Evolutionary conservation across 2,888 invertebrate species (phyloP).

Genomic region (Hofmannophila pseudospretella): DNA sequence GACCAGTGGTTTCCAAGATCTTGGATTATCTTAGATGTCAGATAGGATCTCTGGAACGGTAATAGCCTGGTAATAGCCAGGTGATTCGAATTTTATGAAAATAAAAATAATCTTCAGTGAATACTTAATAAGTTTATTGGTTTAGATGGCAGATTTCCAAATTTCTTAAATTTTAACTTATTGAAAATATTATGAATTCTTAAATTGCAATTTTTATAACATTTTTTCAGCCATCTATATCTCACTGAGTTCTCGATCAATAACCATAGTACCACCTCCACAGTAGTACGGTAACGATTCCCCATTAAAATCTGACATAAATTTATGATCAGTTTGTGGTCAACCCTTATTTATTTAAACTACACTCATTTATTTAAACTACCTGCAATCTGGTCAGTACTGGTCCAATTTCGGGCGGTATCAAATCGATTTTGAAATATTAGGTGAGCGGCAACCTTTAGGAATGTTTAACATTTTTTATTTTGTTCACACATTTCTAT

Average conservation of each 20-base stretch:
- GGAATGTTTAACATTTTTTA: not conserved
- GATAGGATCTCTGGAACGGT: too few species aligned
- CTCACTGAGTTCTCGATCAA: slow-evolving; percentile 16
- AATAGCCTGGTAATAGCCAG: too few species aligned
- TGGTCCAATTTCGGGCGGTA: not conserved
- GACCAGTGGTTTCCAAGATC: too few species aligned
- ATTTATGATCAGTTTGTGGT: slow-evolving; percentile 35
- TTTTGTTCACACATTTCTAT: not conserved
- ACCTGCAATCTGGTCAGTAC: slow-evolving; percentile 3
- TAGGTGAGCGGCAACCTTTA: not conserved
- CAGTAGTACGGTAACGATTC: slow-evolving; percentile 31
- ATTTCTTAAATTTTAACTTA: too few species aligned
- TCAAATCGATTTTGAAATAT: slow-evolving; percentile 27
- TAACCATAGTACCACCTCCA: slow-evolving; percentile 20
- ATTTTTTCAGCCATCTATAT: too few species aligned
- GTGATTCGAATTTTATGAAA: too few species aligned
- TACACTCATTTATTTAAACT: slow-evolving; percentile 24
- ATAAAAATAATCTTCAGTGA: too few species aligned
- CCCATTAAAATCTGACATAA: slow-evolving; percentile 41
- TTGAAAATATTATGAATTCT: too few species aligned
- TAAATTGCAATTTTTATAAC: too few species aligned
- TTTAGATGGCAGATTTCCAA: too few species aligned
- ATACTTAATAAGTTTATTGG: too few species aligned
- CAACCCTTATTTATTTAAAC: slow-evolving; percentile 48
- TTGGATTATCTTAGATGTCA: too few species aligned